A percentile compares a stretch with the other conserved stretches of the same genome.
These are phyloP conservation scores for Ctenochaetus hawaiiensis DNA, from an alignment of 2,797 vertebrate genomes.

Conservation along the genomic window DNA sequence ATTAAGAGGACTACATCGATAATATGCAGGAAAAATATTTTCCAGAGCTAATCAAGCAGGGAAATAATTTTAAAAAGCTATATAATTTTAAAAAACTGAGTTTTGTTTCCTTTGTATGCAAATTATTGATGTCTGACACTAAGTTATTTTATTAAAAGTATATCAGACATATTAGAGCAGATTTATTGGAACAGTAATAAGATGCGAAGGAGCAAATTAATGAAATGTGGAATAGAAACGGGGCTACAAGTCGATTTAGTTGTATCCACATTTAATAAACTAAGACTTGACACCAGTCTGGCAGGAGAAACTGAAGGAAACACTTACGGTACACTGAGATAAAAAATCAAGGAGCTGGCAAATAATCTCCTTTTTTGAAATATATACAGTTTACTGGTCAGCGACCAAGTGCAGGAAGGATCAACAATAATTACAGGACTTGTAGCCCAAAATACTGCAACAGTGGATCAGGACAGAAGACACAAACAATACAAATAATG, in stretches of 20 bases:
- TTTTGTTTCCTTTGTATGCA: conserved; percentile 4
- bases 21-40: conserved; percentile 29
- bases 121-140: conserved; percentile 26
- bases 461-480: conserved; percentile 54
- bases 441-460: conserved; percentile 53
- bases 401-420: conserved; percentile 48
- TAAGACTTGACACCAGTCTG: conserved; percentile 54
- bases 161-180: conserved; percentile 17
- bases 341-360: conserved; percentile 62
- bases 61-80: neutral
- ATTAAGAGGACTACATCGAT: conserved; percentile 33
- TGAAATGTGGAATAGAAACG: conserved; percentile 23
- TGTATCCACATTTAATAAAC: conserved; percentile 26
- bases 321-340: conserved; percentile 70
- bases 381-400: conserved; percentile 54
- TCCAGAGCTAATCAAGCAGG: conserved; percentile 22
- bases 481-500: conserved; percentile 45
- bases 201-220: conserved; percentile 40
- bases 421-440: conserved; percentile 46
- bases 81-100: neutral
- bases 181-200: conserved; percentile 46
- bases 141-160: conserved; percentile 23
- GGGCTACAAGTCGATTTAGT: conserved; percentile 58
- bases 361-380: conserved; percentile 55
- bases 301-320: conserved; percentile 75